Percentiles rank a stretch among this genome's conserved stretches.
phyloP scores from a whole-genome alignment of 2,113 vertebrate species.

The Globicephala melas region DNA sequence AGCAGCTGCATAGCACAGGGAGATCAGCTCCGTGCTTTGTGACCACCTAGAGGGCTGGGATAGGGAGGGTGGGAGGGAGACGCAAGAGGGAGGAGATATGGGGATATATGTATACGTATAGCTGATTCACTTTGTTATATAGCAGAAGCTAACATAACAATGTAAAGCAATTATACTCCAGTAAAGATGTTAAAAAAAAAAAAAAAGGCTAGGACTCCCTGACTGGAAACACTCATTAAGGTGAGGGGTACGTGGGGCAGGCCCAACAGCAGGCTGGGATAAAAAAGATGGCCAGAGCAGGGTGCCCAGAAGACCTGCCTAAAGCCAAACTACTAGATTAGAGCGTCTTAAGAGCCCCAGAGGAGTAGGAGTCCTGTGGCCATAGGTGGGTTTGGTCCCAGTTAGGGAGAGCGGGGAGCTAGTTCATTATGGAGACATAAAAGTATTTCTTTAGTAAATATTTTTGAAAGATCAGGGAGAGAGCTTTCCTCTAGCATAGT shows the following conservation, averaged over 20 bases:
- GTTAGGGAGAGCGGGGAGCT: background rate
- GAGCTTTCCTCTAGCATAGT: background rate
- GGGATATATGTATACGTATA: too few relatives aligned
- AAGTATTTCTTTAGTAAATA: background rate
- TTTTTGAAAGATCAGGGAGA: background rate
- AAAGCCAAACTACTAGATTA: background rate
- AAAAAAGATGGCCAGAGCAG: background rate
- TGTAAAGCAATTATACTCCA: too few relatives aligned
- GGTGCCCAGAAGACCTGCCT: background rate
- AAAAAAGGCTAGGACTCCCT: background rate
- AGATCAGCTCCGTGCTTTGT: too few relatives aligned
- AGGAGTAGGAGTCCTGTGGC: background rate
- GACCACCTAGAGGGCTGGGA: too few relatives aligned
- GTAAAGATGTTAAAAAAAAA: background rate
- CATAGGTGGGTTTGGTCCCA: background rate
- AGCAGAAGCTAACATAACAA: too few relatives aligned
- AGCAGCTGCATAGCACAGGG: too few relatives aligned
- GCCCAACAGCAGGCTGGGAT: accelerated
- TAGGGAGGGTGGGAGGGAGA: too few relatives aligned
- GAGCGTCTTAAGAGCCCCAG: background rate
- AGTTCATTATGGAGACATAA: background rate
- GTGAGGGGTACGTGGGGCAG: accelerated
- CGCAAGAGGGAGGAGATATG: too few relatives aligned
- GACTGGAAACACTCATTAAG: background rate
- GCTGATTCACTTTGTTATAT: too few relatives aligned